phyloP scores from a whole-genome alignment of 2,888 invertebrate species.

The Acheta domesticus region DNA sequence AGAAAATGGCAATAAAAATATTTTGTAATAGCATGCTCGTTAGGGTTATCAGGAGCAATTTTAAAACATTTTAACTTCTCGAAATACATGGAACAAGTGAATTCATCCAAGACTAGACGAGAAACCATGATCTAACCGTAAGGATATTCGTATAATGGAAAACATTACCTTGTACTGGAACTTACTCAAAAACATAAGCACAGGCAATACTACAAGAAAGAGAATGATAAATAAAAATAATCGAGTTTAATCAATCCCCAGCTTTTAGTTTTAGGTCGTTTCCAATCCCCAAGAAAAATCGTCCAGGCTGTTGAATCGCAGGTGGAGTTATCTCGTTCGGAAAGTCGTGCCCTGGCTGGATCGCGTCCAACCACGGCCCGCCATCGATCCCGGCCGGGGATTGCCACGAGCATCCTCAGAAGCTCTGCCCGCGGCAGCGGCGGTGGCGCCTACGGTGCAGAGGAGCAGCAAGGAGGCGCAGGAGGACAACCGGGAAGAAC shows the following conservation, averaged over 20 bases:
- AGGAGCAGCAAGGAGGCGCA: not conserved
- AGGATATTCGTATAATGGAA: too few relatives aligned
- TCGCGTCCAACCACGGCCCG: not conserved
- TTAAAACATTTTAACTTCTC: too few relatives aligned
- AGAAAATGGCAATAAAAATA: too few relatives aligned
- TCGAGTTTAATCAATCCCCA: not conserved
- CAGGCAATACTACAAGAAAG: not conserved
- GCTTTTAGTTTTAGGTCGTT: not conserved
- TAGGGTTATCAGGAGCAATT: too few relatives aligned
- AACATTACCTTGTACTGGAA: not conserved
- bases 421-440: not conserved
- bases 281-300: too few relatives aligned
- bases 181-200: not conserved
- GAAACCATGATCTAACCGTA: too few relatives aligned
- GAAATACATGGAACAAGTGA: too few relatives aligned
- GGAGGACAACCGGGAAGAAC: not conserved
- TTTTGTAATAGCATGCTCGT: too few relatives aligned
- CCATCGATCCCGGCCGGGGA: constrained; percentile 1
- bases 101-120: too few relatives aligned
- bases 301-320: too few relatives aligned
- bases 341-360: not conserved
- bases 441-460: not conserved
- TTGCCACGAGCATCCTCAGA: not conserved
- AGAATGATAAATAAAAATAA: not conserved
- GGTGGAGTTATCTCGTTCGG: too few relatives aligned